Evolutionary conservation across 2,797 vertebrate species (phyloP).

Genomic region (Streptopelia turtur): DNA sequence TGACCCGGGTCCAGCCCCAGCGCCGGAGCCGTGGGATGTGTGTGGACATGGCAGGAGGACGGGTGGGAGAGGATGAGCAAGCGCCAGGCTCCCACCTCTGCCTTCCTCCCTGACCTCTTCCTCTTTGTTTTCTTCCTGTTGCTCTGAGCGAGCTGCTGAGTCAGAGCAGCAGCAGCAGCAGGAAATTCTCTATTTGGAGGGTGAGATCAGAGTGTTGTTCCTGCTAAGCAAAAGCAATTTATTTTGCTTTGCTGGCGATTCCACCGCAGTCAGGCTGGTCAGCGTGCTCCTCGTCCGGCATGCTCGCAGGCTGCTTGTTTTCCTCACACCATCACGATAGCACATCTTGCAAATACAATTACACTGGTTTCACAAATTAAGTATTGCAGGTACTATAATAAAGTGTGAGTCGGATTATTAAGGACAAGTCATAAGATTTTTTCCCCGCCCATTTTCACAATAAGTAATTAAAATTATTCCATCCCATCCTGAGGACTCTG

Average conservation of each 20-base stretch:
- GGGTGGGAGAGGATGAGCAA: accelerated
- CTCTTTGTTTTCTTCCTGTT: conserved; percentile 39
- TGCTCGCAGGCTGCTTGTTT: not conserved
- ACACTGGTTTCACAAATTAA: not conserved
- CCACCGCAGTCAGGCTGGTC: not conserved
- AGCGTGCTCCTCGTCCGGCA: accelerated
- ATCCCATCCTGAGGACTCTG: not conserved
- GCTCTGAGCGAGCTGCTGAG: conserved; percentile 43
- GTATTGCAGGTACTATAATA: not conserved
- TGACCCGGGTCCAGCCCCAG: not conserved
- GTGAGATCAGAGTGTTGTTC: conserved; percentile 19
- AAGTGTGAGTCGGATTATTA: not conserved
- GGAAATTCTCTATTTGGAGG: conserved; percentile 31
- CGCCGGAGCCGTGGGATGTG: accelerated
- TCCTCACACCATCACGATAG: not conserved
- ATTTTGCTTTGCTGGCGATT: conserved; percentile 41
- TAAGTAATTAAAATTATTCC: not conserved
- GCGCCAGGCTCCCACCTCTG: not conserved
- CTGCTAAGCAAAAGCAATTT: conserved; percentile 29
- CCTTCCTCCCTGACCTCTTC: conserved; percentile 34
- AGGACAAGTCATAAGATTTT: not conserved
- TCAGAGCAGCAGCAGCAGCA: conserved; percentile 42
- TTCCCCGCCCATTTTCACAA: conserved; percentile 5
- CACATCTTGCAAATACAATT: not conserved
- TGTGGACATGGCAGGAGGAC: accelerated